phyloP scores from a whole-genome alignment of 1,140 invertebrate genomes.

The Ooceraea biroi region DNA sequence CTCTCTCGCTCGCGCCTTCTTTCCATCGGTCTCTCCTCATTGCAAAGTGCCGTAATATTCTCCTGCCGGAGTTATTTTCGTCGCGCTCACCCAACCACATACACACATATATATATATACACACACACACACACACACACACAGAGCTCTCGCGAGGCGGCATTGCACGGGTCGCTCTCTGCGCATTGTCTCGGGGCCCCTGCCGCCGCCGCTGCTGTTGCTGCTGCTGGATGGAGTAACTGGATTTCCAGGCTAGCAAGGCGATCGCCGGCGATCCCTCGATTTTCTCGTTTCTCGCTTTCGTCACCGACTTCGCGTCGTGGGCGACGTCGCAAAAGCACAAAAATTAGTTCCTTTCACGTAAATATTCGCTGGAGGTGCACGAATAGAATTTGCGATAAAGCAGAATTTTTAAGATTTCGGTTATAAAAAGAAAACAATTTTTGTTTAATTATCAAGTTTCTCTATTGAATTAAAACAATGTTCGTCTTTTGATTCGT shows the following conservation, averaged over 20 bases:
- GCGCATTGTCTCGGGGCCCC: constrained; percentile 70
- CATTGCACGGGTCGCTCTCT: constrained; percentile 67
- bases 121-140: no score
- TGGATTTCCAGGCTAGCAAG: constrained; percentile 75
- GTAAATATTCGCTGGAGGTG: no score
- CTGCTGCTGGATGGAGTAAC: constrained; percentile 58
- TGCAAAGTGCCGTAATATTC: constrained; percentile 79
- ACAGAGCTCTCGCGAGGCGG: constrained; percentile 73
- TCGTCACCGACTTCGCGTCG: background rate
- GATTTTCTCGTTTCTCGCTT: constrained; percentile 11
- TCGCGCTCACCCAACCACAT: constrained; percentile 73
- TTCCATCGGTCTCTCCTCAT: constrained; percentile 63
- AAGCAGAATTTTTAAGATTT: no score
- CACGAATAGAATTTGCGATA: no score
- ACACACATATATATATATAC: no score
- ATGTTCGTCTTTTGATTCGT: background rate
- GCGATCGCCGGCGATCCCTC: constrained; percentile 60
- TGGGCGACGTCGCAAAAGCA: background rate
- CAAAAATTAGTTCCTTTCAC: background rate
- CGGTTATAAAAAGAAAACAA: background rate
- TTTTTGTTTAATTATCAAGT: background rate
- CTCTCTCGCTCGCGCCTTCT: constrained; percentile 41
- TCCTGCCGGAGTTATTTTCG: constrained; percentile 76
- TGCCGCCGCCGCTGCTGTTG: no score
- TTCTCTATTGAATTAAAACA: no score